These are phyloP conservation scores for Taeniopygia guttata DNA, from an alignment of 2,797 vertebrate genomes.

Conservation along the genomic window DNA sequence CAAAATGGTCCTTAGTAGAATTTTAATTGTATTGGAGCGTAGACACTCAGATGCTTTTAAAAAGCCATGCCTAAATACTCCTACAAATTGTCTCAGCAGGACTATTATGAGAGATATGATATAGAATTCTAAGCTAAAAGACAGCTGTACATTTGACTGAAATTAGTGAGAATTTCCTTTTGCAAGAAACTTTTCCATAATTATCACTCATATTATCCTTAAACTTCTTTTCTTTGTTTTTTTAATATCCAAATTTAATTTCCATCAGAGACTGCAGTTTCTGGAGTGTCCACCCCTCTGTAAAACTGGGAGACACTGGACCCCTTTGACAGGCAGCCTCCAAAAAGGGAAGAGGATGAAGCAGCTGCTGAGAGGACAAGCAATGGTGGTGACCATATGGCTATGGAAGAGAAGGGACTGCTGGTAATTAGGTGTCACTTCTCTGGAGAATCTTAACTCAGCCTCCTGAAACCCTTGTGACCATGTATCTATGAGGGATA, in stretches of 20 bases:
- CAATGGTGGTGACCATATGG: rapidly evolving
- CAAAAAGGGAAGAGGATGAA: not conserved
- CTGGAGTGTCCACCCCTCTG: not conserved
- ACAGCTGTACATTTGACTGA: not conserved
- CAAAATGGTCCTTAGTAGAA: not conserved
- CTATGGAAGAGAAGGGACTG: not conserved
- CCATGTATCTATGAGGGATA: not conserved
- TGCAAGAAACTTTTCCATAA: not conserved
- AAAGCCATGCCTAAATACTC: not conserved
- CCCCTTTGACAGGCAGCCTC: not conserved
- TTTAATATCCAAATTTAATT: not conserved
- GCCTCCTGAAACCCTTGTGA: not conserved
- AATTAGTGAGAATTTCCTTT: not conserved
- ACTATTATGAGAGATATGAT: not conserved
- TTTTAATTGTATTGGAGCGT: not conserved
- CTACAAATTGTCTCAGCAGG: not conserved
- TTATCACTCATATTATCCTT: not conserved
- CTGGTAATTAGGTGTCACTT: not conserved
- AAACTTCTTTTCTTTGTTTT: not conserved
- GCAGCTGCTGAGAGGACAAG: not conserved
- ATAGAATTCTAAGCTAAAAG: not conserved
- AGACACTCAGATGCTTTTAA: rapidly evolving
- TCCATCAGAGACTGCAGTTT: not conserved
- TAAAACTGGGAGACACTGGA: not conserved
- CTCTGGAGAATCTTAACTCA: not conserved